A percentile compares a stretch with the other conserved stretches of the same genome.
These are phyloP conservation scores for Rhinoptilus africanus DNA, from an alignment of 2,113 vertebrate species.

Conservation along the genomic window DNA sequence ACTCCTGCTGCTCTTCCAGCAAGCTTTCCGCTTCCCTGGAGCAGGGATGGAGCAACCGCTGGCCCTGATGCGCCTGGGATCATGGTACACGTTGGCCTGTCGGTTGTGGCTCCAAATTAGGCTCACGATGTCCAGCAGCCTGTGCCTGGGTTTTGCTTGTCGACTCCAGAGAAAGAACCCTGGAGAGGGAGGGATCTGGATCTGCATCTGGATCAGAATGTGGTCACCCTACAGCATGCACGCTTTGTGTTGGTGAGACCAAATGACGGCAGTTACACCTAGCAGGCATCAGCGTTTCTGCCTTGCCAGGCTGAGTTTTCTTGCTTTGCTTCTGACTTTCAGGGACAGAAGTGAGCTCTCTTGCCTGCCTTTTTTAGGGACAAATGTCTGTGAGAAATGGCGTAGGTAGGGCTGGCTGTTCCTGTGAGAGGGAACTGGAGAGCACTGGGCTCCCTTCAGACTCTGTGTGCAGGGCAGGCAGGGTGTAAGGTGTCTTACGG, in stretches of 20 bases:
- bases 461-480: neutral
- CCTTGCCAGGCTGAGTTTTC: neutral
- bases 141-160: neutral
- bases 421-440: neutral
- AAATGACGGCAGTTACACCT: rapidly evolving
- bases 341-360: neutral
- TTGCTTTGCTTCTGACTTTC: neutral
- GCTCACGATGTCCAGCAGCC: neutral
- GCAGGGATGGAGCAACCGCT: neutral
- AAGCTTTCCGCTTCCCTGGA: neutral
- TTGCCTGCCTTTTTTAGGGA: neutral
- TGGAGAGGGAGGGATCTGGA: neutral
- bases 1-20: neutral
- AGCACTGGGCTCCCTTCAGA: neutral
- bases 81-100: rapidly evolving
- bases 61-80: rapidly evolving
- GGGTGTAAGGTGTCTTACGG: rapidly evolving
- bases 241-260: neutral
- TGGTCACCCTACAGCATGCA: neutral
- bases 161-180: neutral
- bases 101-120: rapidly evolving
- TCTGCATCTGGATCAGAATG: rapidly evolving
- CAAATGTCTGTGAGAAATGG: neutral
- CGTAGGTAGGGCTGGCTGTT: neutral
- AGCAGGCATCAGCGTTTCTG: rapidly evolving